Conservation (phyloP, 64 coral and sea anemone genomes). For the Exaiptasia diaphana region DNA sequence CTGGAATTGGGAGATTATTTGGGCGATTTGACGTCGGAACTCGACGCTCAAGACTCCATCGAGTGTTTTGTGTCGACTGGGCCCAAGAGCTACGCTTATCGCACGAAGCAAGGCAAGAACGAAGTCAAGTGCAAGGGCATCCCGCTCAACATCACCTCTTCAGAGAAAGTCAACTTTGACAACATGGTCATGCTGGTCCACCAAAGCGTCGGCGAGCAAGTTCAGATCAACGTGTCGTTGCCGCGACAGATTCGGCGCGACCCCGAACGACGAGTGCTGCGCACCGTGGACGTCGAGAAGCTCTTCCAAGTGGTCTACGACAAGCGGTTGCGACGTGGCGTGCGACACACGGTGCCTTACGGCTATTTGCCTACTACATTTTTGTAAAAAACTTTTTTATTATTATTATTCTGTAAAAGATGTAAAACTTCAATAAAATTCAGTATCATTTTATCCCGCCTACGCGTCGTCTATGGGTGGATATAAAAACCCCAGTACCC, state of each 20-base stretch:
- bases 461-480: too few relatives aligned
- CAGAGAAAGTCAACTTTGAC: neutral
- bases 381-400: too few relatives aligned
- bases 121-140: slow-evolving; percentile 11
- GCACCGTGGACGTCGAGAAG: neutral
- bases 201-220: neutral
- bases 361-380: too few relatives aligned
- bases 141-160: neutral
- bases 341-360: too few relatives aligned
- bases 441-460: too few relatives aligned
- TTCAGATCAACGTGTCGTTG: neutral
- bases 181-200: neutral
- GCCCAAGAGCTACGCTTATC: slow-evolving; percentile 12
- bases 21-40: neutral
- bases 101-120: neutral
- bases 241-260: too few relatives aligned
- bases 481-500: too few relatives aligned
- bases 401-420: too few relatives aligned
- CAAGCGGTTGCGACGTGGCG: neutral
- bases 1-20: neutral
- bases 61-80: neutral
- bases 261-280: too few relatives aligned
- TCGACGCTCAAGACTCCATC: neutral
- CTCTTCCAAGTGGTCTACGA: neutral
- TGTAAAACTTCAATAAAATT: too few relatives aligned